Percentiles rank a stretch among this genome's conserved stretches.
Conservation (phyloP, 2,113 vertebrate genomes). For the Labrus mixtus region DNA sequence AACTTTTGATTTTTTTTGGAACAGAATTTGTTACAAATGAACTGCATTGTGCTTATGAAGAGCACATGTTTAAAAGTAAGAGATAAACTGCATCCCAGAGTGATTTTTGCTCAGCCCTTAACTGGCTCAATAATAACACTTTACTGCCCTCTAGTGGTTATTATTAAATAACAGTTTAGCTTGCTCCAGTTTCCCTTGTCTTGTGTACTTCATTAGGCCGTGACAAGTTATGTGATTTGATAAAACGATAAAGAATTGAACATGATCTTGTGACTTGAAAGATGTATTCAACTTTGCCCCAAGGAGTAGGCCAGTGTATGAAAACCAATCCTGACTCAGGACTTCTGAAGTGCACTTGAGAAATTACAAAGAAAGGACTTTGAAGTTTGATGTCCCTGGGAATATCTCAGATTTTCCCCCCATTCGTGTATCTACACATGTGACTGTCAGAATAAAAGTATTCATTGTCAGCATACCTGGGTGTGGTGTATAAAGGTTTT, state of each 20-base stretch:
- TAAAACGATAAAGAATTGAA: not conserved
- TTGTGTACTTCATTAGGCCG: not conserved
- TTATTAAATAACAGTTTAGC: not conserved
- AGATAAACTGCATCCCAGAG: not conserved
- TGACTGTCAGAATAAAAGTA: not conserved
- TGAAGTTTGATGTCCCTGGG: no score
- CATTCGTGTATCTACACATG: no score
- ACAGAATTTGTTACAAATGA: not conserved
- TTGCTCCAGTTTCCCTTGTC: constrained; percentile 16
- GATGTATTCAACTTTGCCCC: not conserved
- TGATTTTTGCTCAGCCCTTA: no score
- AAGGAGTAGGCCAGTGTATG: not conserved
- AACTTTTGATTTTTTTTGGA: no score
- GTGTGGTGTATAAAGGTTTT: no score
- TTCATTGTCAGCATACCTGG: no score
- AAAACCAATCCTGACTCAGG: not conserved
- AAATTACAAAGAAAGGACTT: no score
- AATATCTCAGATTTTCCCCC: no score
- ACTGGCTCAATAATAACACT: not conserved
- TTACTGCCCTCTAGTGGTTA: constrained; percentile 55
- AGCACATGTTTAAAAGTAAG: not conserved
- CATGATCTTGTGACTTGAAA: not conserved
- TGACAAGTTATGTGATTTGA: not conserved
- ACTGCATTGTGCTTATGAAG: not conserved
- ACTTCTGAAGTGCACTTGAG: no score